Base-by-base conservation (phyloP, 2,113 vertebrate species). In the Xerus inauris region DNA sequence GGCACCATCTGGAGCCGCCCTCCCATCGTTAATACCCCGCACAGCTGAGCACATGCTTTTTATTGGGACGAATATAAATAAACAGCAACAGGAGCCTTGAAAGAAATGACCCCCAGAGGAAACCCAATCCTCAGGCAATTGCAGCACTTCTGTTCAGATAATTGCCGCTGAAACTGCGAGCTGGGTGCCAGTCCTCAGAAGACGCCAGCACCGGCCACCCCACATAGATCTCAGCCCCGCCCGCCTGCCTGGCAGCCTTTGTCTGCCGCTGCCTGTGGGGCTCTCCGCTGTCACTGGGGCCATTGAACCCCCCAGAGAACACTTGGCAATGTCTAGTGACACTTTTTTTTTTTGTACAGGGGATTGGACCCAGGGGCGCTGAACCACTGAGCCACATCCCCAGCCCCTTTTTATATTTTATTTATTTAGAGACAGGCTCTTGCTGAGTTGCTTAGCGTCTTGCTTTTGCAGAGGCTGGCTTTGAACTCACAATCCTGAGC, bases 101-200 rank as follows among this genome's bases (percentile, higher is more conserved):
- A 94, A 89, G 83, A 94, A 93, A 89, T 40, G 97, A 95, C 91
- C 94, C 96, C 97, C 79, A 40, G 95, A 97, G 97, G 97, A 97
- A 97, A 98, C 97, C 80, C 0, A 72, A 98, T 97, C 96, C 87
- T 65, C 69, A 0, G 89, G 84, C 96, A 96, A 97, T 97, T 95
- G 95, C 12, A 91, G 64, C 65, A 8, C 94, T 94, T 96, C 93
- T 96, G 95, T 96, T 97, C 83, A 4, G 73, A 91, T 97, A 87
- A 96, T 95, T 92, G 93, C 72, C 13, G 64, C 86, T 92, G 87
- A 85, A 91, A 76, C 8, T 1, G 35, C 14, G 67, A 96, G 93
- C 93, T 80, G 87, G 94, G 95, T 97, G 86, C 82, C 91, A 97
- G 6, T 76, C 47, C 73, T 75, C 94, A 8, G 17, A 91, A 73